Evolutionary conservation across 2,888 invertebrate species (phyloP).

Genomic region (Pristionchus entomophagus): DNA sequence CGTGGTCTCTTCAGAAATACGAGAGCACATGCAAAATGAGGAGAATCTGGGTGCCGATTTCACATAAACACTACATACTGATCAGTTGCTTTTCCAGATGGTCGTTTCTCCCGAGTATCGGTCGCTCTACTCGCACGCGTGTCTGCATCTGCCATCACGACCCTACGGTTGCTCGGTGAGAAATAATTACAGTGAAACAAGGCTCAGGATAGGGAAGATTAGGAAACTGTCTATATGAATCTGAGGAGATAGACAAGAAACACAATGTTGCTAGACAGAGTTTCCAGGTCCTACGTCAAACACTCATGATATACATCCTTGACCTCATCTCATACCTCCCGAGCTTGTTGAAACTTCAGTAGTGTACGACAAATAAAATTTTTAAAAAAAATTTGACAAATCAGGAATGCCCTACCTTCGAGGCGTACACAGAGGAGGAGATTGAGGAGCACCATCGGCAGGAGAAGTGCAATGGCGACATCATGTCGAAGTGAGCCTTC

Average conservation of each 20-base stretch:
- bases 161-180: not conserved
- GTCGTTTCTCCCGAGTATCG: constrained; percentile 12
- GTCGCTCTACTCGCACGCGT: not conserved
- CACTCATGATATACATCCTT: not conserved
- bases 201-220: too few relatives aligned
- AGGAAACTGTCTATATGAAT: too few relatives aligned
- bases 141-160: not conserved
- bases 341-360: too few relatives aligned
- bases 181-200: too few relatives aligned
- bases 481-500: constrained; percentile 1
- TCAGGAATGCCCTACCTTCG: not conserved
- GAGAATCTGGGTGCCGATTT: too few relatives aligned
- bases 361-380: not conserved
- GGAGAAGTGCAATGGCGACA: not conserved
- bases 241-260: too few relatives aligned
- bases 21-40: too few relatives aligned
- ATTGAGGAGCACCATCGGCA: not conserved
- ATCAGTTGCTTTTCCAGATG: constrained; percentile 6
- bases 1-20: not conserved
- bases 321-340: too few relatives aligned
- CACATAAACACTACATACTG: too few relatives aligned
- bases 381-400: not conserved
- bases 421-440: constrained; percentile 1
- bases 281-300: too few relatives aligned
- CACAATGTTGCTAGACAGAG: too few relatives aligned